Evolutionary conservation across 2,113 vertebrate species (phyloP).

Genomic region (Odocoileus virginianus): DNA sequence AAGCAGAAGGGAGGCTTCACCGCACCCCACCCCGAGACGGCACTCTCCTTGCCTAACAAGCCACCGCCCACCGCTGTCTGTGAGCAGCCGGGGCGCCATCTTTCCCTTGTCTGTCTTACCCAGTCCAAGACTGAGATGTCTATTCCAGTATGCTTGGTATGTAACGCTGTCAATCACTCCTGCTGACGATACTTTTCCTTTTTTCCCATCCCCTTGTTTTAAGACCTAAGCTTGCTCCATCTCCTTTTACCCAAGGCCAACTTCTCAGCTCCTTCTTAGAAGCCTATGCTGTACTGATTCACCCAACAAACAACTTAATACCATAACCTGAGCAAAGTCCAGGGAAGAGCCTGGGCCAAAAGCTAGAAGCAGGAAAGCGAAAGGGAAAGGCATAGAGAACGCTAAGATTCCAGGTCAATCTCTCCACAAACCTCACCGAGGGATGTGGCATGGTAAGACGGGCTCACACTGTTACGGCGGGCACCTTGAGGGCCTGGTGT

Average conservation of each 20-base stretch:
- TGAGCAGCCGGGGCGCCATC: neutral
- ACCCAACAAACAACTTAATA: neutral
- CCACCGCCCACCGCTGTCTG: neutral
- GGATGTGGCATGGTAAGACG: fast-evolving
- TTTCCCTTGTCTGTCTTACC: neutral
- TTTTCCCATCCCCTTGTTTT: neutral
- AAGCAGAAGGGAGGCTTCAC: neutral
- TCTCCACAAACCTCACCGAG: neutral
- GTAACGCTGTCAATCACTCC: neutral
- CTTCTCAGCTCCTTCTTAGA: neutral
- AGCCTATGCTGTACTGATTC: neutral
- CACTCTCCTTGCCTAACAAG: neutral
- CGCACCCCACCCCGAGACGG: fast-evolving
- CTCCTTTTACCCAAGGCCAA: neutral
- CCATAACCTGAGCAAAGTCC: neutral
- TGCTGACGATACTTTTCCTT: neutral
- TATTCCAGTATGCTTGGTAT: neutral
- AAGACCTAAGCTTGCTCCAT: neutral
- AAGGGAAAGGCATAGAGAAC: neutral
- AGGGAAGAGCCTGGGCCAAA: neutral
- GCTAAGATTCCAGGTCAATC: fast-evolving
- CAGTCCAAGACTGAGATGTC: neutral
- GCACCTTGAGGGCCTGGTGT: neutral
- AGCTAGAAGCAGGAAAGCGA: neutral
- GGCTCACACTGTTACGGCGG: neutral